A percentile compares a stretch with the other conserved stretches of the same genome.
phyloP scores from a whole-genome alignment of 1,140 invertebrate species.

The Drosophila watanabei region DNA sequence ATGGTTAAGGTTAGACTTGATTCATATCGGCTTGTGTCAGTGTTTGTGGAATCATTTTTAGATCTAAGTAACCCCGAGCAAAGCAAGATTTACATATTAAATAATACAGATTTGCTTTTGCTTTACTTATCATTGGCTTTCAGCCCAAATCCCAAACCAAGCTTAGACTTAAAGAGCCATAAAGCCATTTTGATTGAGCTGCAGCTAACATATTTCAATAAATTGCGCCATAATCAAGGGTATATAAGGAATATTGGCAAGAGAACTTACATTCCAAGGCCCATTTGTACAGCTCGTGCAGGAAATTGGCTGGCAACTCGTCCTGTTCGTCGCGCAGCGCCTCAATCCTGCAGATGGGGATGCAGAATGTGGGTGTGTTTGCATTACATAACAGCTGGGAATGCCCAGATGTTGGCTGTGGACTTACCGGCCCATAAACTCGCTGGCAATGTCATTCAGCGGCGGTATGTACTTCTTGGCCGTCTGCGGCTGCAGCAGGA shows the following conservation, averaged over 20 bases:
- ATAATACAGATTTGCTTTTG: neutral
- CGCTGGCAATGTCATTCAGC: conserved; percentile 90
- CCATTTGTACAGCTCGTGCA: conserved; percentile 95
- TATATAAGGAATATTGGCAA: conserved; percentile 9
- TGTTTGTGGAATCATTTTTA: neutral
- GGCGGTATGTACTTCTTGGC: conserved; percentile 91
- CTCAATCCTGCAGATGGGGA: conserved; percentile 88
- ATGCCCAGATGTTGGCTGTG: conserved; percentile 1
- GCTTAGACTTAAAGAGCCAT: neutral
- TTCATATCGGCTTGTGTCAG: neutral
- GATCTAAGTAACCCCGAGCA: too few species aligned
- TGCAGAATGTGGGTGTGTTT: conserved; percentile 7
- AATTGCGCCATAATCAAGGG: conserved; percentile 8
- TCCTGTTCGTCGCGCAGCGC: conserved; percentile 88
- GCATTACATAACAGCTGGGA: conserved; percentile 31
- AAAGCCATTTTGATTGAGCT: conserved; percentile 2
- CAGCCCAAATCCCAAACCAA: neutral
- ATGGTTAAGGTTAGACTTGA: neutral
- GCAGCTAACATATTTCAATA: neutral
- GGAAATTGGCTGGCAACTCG: conserved; percentile 91
- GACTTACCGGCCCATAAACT: conserved; percentile 90
- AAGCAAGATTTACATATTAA: neutral
- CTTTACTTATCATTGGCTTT: neutral
- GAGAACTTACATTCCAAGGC: conserved; percentile 93
- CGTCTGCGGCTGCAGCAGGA: conserved; percentile 92